A percentile compares a stretch with the other conserved stretches of the same genome.
Evolutionary conservation across 2,888 invertebrate species (phyloP).

Genomic region (Eupithecia subfuscata): DNA sequence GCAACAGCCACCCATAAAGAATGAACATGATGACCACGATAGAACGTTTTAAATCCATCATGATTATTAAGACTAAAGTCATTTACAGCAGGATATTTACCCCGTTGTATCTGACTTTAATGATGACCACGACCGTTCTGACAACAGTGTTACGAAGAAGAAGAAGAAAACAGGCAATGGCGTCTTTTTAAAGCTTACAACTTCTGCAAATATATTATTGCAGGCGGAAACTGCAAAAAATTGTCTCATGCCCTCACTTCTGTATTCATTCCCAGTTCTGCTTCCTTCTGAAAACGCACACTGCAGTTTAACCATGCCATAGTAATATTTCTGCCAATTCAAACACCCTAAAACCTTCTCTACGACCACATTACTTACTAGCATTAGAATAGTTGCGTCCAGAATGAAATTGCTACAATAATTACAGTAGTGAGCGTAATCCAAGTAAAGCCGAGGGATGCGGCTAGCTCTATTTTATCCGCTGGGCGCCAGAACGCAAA

Average conservation of each 20-base stretch:
- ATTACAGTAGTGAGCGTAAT: constrained; percentile 17
- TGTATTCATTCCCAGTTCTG: not conserved
- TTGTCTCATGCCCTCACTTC: not conserved
- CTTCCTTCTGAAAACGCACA: not conserved
- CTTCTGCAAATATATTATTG: not conserved
- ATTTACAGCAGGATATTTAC: too few relatives aligned
- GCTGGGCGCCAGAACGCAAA: constrained; percentile 11
- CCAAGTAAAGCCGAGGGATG: constrained; percentile 28
- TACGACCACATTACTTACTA: constrained; percentile 3
- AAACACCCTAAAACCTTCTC: not conserved
- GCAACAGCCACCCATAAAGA: too few relatives aligned
- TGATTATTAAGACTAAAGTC: too few relatives aligned
- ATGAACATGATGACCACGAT: too few relatives aligned
- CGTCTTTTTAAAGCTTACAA: not conserved
- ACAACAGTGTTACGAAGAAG: too few relatives aligned
- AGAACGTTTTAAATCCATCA: too few relatives aligned
- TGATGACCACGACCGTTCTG: too few relatives aligned
- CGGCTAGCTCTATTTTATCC: constrained; percentile 21
- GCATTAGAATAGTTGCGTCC: constrained; percentile 13
- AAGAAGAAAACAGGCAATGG: too few relatives aligned
- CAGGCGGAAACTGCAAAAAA: not conserved
- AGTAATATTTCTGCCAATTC: not conserved
- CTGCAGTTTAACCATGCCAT: not conserved
- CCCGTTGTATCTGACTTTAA: too few relatives aligned
- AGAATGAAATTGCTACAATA: constrained; percentile 22